Evolutionary conservation across 2,113 vertebrate genomes (phyloP).

Genomic region (Anhinga rufa): DNA sequence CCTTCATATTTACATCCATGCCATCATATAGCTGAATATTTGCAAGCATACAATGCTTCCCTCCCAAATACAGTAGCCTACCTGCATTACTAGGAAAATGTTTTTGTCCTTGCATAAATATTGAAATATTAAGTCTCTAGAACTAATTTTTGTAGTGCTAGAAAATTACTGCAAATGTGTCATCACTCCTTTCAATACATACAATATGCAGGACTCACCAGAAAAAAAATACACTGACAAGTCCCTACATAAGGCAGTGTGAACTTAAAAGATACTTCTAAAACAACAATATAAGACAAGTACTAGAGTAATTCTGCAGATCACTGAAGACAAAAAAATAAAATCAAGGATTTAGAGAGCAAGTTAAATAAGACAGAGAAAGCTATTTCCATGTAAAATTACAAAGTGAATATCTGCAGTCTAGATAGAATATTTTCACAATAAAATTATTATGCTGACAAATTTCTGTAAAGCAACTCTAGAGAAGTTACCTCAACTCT

Average conservation of each 20-base stretch:
- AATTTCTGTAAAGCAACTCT: neutral
- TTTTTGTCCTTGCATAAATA: neutral
- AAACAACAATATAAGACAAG: neutral
- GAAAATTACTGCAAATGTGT: neutral
- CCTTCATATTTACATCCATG: neutral
- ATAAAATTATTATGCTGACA: neutral
- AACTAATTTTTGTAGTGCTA: neutral
- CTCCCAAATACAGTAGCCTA: neutral
- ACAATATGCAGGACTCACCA: neutral
- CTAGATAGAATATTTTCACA: neutral
- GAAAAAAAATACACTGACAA: neutral
- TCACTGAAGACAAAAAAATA: neutral
- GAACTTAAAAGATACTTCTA: neutral
- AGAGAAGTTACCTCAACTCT: neutral
- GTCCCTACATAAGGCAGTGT: neutral
- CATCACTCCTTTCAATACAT: neutral
- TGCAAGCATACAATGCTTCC: neutral
- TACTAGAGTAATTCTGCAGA: neutral
- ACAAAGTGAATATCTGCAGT: neutral
- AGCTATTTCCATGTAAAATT: neutral
- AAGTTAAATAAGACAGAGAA: neutral
- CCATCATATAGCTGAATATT: neutral
- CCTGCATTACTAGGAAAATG: neutral
- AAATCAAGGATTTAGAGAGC: neutral
- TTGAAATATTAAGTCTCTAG: neutral